Percentiles rank a stretch among this genome's conserved stretches.
These are phyloP conservation scores for Drosophila kuntzei DNA, from an alignment of 2,888 invertebrate genomes.

Conservation along the genomic window DNA sequence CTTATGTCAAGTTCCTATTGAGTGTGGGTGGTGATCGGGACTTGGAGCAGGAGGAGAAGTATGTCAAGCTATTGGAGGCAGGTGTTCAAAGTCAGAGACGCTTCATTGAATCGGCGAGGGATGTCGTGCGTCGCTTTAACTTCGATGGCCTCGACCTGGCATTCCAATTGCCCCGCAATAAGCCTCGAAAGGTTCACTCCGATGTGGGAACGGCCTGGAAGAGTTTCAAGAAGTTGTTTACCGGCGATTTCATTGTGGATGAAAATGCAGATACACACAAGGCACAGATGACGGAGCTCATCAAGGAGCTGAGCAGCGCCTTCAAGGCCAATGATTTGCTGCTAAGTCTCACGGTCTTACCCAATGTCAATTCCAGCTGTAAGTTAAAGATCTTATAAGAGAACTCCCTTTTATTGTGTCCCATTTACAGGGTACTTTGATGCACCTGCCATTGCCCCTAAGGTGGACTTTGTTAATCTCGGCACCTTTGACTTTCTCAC, in stretches of 20 bases:
- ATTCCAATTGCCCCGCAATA: constrained; percentile 93
- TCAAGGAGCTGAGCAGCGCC: constrained; percentile 90
- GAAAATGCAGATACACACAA: constrained; percentile 91
- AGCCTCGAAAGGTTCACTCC: constrained; percentile 91
- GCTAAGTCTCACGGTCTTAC: constrained; percentile 90
- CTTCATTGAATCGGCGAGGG: constrained; percentile 91
- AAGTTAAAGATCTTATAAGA: constrained; percentile 78
- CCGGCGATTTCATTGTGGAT: constrained; percentile 90
- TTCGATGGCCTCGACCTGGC: constrained; percentile 95
- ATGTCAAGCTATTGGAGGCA: constrained; percentile 89
- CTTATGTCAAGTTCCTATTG: constrained; percentile 90
- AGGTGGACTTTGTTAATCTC: constrained; percentile 92
- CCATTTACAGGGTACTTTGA: constrained; percentile 91
- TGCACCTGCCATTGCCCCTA: constrained; percentile 89
- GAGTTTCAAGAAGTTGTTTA: constrained; percentile 91
- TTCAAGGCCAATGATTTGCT: constrained; percentile 89
- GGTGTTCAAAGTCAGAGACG: constrained; percentile 88
- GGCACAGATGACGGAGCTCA: constrained; percentile 91
- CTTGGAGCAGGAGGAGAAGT: constrained; percentile 89
- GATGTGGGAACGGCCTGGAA: constrained; percentile 89
- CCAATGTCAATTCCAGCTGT: constrained; percentile 92
- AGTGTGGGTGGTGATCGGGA: constrained; percentile 92
- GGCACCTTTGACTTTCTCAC: constrained; percentile 92
- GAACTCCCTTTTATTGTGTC: neutral
- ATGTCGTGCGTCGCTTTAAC: constrained; percentile 90